Evolutionary conservation across 1,140 invertebrate genomes (phyloP).

Genomic region (Drosophila orosa): DNA sequence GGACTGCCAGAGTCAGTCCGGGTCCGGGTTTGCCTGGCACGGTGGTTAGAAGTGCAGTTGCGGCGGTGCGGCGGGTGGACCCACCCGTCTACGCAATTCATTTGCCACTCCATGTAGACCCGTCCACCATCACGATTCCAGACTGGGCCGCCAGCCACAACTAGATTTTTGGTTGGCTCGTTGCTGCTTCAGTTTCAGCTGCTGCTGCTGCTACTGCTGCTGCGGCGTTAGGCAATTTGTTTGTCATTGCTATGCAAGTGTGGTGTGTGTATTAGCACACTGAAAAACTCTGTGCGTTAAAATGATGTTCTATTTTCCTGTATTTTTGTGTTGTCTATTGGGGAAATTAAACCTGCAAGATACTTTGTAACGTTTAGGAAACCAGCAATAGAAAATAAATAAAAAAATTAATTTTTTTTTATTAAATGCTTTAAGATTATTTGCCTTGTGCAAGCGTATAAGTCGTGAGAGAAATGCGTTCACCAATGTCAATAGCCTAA

Average conservation of each 20-base stretch:
- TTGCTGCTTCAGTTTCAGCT: conserved; percentile 27
- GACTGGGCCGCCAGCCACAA: conserved; percentile 57
- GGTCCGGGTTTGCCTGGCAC: conserved; percentile 11
- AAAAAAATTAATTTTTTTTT: too few species aligned
- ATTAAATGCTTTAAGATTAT: too few species aligned
- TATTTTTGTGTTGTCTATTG: too few species aligned
- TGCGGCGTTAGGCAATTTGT: conserved; percentile 72
- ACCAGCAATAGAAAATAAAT: too few species aligned
- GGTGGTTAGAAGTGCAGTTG: conserved; percentile 20
- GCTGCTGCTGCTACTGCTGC: conserved; percentile 31
- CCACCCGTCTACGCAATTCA: conserved; percentile 60
- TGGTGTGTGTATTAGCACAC: conserved; percentile 13
- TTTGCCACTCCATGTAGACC: conserved; percentile 34
- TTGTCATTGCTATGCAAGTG: conserved; percentile 68
- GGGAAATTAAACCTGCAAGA: too few species aligned
- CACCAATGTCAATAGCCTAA: background rate
- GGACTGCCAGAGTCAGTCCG: conserved; percentile 22
- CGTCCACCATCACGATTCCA: conserved; percentile 17
- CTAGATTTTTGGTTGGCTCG: conserved; percentile 74
- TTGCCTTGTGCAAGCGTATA: too few species aligned
- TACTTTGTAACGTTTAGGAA: too few species aligned
- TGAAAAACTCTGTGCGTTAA: background rate
- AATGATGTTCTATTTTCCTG: too few species aligned
- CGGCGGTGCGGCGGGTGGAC: background rate
- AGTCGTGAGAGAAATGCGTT: background rate